Conservation (phyloP, 1,140 invertebrate genomes). For the Drosophila guanche region DNA sequence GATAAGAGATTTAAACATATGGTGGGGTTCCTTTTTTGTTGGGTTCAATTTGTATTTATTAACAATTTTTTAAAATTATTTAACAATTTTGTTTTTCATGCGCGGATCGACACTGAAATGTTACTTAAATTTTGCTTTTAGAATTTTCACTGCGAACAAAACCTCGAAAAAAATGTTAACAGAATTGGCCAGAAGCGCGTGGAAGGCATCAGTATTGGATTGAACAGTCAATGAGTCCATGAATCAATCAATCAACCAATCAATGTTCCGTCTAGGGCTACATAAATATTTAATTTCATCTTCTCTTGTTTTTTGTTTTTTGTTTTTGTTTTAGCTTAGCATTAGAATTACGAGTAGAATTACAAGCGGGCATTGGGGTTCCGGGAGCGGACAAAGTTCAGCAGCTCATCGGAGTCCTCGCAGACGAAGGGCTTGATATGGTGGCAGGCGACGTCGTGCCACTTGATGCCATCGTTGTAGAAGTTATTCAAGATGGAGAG, state of each 20-base stretch:
- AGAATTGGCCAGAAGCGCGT: conserved; percentile 48
- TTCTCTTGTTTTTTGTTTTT: conserved; percentile 29
- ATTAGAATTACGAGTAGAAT: conserved; percentile 67
- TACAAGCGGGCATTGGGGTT: conserved; percentile 93
- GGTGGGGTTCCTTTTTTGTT: conserved; percentile 18
- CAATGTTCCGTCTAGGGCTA: conserved; percentile 71
- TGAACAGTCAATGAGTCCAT: conserved; percentile 56
- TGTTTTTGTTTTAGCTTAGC: conserved; percentile 25
- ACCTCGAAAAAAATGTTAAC: conserved; percentile 64
- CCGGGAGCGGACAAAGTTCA: conserved; percentile 94
- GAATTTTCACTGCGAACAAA: conserved; percentile 60
- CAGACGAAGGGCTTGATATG: conserved; percentile 96
- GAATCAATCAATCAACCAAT: conserved; percentile 50
- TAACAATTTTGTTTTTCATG: conserved; percentile 75
- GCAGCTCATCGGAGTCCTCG: conserved; percentile 95
- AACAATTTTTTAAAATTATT: conserved; percentile 80
- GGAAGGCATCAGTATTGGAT: conserved; percentile 42
- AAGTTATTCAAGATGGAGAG: conserved; percentile 95
- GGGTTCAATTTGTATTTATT: conserved; percentile 75
- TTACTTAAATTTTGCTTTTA: conserved; percentile 68
- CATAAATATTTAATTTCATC: conserved; percentile 71
- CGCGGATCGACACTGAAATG: conserved; percentile 58
- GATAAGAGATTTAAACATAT: too few species aligned
- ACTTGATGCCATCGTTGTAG: conserved; percentile 95
- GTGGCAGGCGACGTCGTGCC: conserved; percentile 95